A percentile compares a stretch with the other conserved stretches of the same genome.
phyloP scores from a whole-genome alignment of 2,888 invertebrate species.

The Agrenia bidenticulata region DNA sequence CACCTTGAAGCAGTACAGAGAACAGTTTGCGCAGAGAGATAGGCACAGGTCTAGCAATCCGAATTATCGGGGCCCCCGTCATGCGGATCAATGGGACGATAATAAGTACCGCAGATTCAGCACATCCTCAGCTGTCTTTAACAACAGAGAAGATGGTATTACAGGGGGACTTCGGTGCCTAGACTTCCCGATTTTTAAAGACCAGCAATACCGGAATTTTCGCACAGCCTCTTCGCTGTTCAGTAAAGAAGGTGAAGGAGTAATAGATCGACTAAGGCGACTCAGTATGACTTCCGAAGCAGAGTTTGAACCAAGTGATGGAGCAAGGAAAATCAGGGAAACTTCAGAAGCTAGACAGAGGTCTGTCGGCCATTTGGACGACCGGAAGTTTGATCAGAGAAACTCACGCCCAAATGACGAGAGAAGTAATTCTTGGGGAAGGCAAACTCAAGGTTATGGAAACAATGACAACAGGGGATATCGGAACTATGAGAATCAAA shows the following conservation, averaged over 20 bases:
- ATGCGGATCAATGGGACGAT: neutral
- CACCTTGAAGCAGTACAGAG: neutral
- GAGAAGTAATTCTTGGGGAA: too few species aligned
- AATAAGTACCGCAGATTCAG: neutral
- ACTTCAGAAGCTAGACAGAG: neutral
- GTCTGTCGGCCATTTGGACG: neutral
- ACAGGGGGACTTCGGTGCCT: neutral
- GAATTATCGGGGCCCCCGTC: neutral
- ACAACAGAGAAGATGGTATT: neutral
- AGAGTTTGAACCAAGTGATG: conserved; percentile 34
- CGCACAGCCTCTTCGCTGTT: neutral
- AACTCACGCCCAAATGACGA: neutral
- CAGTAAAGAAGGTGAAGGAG: conserved; percentile 4
- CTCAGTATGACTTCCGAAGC: conserved; percentile 33
- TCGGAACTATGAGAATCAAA: neutral
- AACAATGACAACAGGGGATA: neutral
- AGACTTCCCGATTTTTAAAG: neutral
- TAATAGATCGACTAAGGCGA: conserved; percentile 35
- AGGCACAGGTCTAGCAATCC: neutral
- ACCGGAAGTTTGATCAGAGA: neutral
- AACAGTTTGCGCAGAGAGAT: neutral
- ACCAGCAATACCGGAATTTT: neutral
- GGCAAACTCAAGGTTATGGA: neutral
- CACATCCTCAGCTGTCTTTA: too few species aligned
- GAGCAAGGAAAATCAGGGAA: conserved; percentile 22